Base-by-base conservation (phyloP, 2,888 invertebrate species). In the Colletes collaris region DNA sequence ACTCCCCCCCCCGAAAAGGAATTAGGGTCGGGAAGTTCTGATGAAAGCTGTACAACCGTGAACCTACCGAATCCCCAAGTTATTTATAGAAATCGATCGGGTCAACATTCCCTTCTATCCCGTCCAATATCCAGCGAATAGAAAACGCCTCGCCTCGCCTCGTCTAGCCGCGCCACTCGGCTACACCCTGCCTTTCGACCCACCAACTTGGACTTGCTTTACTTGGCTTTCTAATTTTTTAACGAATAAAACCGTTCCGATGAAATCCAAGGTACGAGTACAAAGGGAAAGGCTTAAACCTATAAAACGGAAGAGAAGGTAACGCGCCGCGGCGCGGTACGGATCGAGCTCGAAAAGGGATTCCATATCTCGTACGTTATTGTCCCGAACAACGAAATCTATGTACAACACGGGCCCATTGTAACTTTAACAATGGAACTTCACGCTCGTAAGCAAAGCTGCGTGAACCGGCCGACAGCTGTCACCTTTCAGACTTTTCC, bases 401-500 rank as follows among this genome's bases (percentile, higher is more conserved):
- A 66, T 49, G n/a, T 58, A 59, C 65, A 69, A 65, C 27, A 56
- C 5, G 63, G n/a, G 66, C 60, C 75, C 60, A 79, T 79, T 81
- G 81, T 81, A 58, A 66, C 71, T 69, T 56, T 37, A 66, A 81
- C 81, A 81, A 80, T 80, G 72, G 81, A 80, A 76, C 68, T 81
- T 72, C 69, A 76, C 62, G 65, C 52, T 52, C 76, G 68, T 64
- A 59, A 71, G 72, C 76, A 72, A 81, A 81, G 80, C 80, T 79
- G 56, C 69, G 59, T 67, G 66, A 11, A 56, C 58, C 7, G 16
- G 37, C 63, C 69, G 81, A 80, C 80, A 81, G 81, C 76, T 80
- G 81, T 81, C 81, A 65, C 65, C 81, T 72, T 72, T 72, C 80
- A 55, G 49, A 69, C 76, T 80, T 70, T 40, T 73, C 69, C 80